Percentiles rank a stretch among this genome's conserved stretches.
Evolutionary conservation across 23 tunicate species (phyloP).

Genomic region (Oikopleura dioica): DNA sequence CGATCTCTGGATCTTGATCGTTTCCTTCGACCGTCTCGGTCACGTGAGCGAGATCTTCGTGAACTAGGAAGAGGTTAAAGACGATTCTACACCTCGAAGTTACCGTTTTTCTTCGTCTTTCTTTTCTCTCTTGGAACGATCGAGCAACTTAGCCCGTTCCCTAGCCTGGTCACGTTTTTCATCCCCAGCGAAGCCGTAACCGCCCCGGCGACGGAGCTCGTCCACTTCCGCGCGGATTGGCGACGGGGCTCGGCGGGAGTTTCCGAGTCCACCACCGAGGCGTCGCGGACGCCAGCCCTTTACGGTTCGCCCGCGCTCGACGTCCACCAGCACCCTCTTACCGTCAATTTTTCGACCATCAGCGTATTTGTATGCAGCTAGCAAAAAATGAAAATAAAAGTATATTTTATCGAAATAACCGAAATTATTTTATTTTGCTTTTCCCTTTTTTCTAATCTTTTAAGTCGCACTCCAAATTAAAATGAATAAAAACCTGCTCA

Average conservation of each 20-base stretch:
- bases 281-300: slow-evolving; percentile 90
- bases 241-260: not conserved
- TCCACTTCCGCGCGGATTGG: not conserved
- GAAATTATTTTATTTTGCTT: no score
- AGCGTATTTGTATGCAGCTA: slow-evolving; percentile 97
- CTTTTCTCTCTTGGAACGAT: not conserved
- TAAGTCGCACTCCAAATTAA: no score
- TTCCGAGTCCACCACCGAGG: slow-evolving; percentile 87
- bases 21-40: not conserved
- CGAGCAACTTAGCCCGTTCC: slow-evolving; percentile 7
- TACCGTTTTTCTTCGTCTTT: not conserved
- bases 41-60: not conserved
- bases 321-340: slow-evolving; percentile 83
- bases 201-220: slow-evolving; percentile 8
- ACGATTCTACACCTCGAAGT: not conserved
- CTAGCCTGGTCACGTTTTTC: slow-evolving; percentile 7
- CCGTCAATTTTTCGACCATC: slow-evolving; percentile 92
- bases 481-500: no score
- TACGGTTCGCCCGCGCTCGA: slow-evolving; percentile 88
- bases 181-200: slow-evolving; percentile 6
- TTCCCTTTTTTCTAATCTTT: no score
- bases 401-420: no score
- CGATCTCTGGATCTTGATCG: slow-evolving; percentile 10
- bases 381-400: not conserved
- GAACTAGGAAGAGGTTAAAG: not conserved